These are phyloP conservation scores for Melanerpes aurifrons DNA, from an alignment of 2,113 vertebrate genomes.

Conservation along the genomic window DNA sequence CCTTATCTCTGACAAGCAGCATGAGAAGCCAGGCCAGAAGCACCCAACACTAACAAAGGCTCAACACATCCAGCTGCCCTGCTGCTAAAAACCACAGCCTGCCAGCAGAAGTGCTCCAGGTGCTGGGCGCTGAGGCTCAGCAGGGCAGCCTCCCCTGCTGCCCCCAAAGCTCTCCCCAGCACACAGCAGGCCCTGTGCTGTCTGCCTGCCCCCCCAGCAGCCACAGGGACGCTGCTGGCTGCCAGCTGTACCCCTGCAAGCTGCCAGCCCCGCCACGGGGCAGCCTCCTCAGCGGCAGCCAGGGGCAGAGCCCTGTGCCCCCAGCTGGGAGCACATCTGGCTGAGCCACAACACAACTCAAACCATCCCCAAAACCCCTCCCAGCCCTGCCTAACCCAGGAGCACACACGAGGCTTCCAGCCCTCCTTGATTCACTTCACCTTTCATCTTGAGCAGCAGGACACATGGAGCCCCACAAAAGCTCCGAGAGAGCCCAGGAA, in stretches of 20 bases:
- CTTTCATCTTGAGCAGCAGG: not conserved
- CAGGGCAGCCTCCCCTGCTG: not conserved
- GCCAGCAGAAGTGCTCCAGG: not conserved
- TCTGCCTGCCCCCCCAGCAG: accelerated
- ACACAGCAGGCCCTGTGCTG: not conserved
- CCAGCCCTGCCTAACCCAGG: not conserved
- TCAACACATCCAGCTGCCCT: not conserved
- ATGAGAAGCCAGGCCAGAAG: not conserved
- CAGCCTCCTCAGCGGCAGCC: accelerated
- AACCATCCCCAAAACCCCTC: not conserved
- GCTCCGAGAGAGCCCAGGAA: conserved; percentile 12
- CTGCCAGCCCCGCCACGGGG: accelerated
- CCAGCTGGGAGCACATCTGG: not conserved
- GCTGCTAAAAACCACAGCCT: not conserved
- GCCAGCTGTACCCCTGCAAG: not conserved
- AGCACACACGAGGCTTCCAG: not conserved
- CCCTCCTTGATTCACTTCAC: not conserved
- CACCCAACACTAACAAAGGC: not conserved
- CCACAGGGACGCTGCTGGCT: not conserved
- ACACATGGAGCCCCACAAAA: not conserved
- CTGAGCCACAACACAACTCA: not conserved
- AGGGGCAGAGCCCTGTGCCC: too few relatives aligned
- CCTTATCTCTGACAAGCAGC: not conserved
- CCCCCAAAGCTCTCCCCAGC: too few relatives aligned
- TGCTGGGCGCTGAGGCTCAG: not conserved